Evolutionary conservation across 2,888 invertebrate genomes (phyloP).

Genomic region (Pterostichus madidus): DNA sequence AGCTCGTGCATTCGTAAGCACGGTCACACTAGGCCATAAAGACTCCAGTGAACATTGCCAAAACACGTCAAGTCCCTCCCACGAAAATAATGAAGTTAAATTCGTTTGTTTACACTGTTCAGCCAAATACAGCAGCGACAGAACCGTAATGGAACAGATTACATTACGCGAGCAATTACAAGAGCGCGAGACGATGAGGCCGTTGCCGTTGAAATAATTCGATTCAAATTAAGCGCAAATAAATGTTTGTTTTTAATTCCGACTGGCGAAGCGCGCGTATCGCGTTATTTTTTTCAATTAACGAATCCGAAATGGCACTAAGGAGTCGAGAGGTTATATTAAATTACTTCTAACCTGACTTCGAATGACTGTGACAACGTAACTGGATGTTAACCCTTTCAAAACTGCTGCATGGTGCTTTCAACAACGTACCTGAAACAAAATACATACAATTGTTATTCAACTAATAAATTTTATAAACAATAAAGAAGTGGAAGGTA

Average conservation of each 20-base stretch:
- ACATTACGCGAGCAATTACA: conserved; percentile 52
- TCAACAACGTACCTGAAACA: conserved; percentile 20
- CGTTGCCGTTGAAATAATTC: conserved; percentile 50
- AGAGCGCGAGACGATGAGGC: conserved; percentile 9
- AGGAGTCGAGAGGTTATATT: background rate
- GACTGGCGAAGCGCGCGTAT: background rate
- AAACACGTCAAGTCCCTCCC: background rate
- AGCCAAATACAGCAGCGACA: conserved; percentile 9
- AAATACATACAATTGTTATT: background rate
- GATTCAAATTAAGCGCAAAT: conserved; percentile 64
- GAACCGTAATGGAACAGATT: conserved; percentile 55
- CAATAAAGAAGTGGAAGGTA: too few relatives aligned
- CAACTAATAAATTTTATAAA: too few relatives aligned
- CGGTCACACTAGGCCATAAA: background rate
- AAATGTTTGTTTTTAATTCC: conserved; percentile 64
- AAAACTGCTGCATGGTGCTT: background rate
- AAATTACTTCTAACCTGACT: conserved; percentile 16
- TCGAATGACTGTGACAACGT: too few relatives aligned
- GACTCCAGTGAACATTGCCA: background rate
- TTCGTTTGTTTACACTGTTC: conserved; percentile 27
- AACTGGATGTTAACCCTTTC: too few relatives aligned
- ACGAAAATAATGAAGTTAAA: conserved; percentile 31
- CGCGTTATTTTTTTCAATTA: conserved; percentile 58
- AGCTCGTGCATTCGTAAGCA: too few relatives aligned
- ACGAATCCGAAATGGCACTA: background rate